A percentile compares a stretch with the other conserved stretches of the same genome.
phyloP scores from a whole-genome alignment of 2,113 vertebrate genomes.

The Ammodytes marinus region DNA sequence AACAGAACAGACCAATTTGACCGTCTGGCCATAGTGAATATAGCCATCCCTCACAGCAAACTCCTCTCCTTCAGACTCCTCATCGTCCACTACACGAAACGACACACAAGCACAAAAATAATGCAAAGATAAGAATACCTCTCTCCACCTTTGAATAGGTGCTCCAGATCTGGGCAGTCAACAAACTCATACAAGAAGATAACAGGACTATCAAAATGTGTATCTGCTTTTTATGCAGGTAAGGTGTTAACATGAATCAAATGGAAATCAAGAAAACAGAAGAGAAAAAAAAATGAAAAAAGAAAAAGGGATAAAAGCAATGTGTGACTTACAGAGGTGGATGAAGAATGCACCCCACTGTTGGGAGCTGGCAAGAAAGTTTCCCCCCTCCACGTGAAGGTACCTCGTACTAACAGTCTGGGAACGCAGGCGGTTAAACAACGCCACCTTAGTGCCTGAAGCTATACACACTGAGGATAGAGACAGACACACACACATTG shows the following conservation, averaged over 20 bases:
- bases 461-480: slow-evolving; percentile 93
- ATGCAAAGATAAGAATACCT: neutral
- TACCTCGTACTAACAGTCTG: slow-evolving; percentile 98
- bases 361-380: slow-evolving; percentile 97
- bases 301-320: neutral
- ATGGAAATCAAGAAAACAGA: neutral
- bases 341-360: slow-evolving; percentile 99
- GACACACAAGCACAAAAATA: slow-evolving; percentile 1
- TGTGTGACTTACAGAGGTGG: slow-evolving; percentile 92
- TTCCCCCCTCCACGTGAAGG: slow-evolving; percentile 98
- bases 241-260: neutral
- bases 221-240: neutral
- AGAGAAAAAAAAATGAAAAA: neutral
- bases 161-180: neutral
- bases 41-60: slow-evolving; percentile 97
- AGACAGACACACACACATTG: neutral
- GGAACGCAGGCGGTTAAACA: slow-evolving; percentile 97
- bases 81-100: slow-evolving; percentile 92
- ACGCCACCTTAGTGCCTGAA: slow-evolving; percentile 97
- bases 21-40: slow-evolving; percentile 97
- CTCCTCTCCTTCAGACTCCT: slow-evolving; percentile 98
- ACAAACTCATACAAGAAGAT: neutral
- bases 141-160: neutral
- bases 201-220: neutral
- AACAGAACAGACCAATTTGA: slow-evolving; percentile 97